These are phyloP conservation scores for Orthonychiurus folsomi DNA, from an alignment of 2,888 invertebrate species.

Conservation along the genomic window DNA sequence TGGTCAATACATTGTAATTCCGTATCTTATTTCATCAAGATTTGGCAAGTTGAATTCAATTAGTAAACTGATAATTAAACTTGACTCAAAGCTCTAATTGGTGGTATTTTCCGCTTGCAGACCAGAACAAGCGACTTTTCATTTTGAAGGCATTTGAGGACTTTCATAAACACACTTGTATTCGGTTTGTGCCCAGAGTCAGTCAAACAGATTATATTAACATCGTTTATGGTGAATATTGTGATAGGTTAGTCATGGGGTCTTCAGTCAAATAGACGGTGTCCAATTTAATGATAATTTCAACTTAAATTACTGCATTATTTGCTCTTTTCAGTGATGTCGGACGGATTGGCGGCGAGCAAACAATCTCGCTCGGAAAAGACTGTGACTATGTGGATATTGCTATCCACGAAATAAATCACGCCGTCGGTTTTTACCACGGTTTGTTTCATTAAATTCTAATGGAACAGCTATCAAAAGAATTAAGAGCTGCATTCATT, in stretches of 20 bases:
- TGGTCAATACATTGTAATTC: constrained; percentile 15
- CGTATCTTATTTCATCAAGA: constrained; percentile 21
- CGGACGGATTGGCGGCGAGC: constrained; percentile 48
- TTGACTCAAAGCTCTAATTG: too few species aligned
- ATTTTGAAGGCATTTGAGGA: constrained; percentile 42
- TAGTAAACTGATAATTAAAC: too few species aligned
- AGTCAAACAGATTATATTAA: constrained; percentile 43
- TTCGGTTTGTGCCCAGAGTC: constrained; percentile 44
- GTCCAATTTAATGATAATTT: too few species aligned
- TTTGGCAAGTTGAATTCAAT: constrained; percentile 25
- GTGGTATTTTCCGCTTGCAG: too few species aligned
- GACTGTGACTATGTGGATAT: constrained; percentile 46
- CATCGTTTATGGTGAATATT: constrained; percentile 40
- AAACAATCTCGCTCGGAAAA: constrained; percentile 46
- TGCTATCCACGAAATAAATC: constrained; percentile 48
- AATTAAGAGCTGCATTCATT: neutral
- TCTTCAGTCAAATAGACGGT: neutral
- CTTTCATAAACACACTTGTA: constrained; percentile 42
- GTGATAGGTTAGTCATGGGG: constrained; percentile 41
- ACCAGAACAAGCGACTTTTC: constrained; percentile 16
- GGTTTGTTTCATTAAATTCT: neutral
- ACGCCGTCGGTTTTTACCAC: constrained; percentile 48
- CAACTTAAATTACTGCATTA: too few species aligned
- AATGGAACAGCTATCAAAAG: neutral
- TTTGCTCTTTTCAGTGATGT: constrained; percentile 43